Percentiles rank a stretch among this genome's conserved stretches.
Conservation (phyloP, 2,113 vertebrate species). For the Brachyhypopomus occidentalis region DNA sequence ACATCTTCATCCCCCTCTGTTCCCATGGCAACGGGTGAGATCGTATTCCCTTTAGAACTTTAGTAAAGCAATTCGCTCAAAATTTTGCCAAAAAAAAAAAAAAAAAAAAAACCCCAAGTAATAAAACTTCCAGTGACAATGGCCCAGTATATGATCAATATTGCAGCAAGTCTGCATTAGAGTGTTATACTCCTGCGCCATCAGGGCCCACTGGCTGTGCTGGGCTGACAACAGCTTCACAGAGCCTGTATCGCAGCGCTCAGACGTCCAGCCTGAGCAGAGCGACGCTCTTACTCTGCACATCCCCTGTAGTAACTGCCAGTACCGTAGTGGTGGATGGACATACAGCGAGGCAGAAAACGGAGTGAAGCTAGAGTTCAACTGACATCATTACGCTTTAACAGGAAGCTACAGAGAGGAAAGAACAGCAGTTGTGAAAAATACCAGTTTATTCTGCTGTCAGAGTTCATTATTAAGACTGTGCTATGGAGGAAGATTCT, state of each 20-base stretch:
- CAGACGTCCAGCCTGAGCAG: neutral
- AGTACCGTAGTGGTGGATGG: neutral
- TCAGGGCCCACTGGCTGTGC: neutral
- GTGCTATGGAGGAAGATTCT: neutral
- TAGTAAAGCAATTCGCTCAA: slow-evolving; percentile 54
- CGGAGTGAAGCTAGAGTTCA: neutral
- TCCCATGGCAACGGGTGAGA: slow-evolving; percentile 79
- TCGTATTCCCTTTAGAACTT: slow-evolving; percentile 77
- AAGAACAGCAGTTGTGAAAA: neutral
- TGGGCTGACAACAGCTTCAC: neutral
- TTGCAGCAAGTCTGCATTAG: slow-evolving; percentile 62
- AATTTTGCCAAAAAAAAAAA: slow-evolving; percentile 24
- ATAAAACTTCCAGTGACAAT: slow-evolving; percentile 66
- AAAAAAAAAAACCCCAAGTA: neutral
- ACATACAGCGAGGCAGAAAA: neutral
- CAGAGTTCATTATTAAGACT: slow-evolving; percentile 34
- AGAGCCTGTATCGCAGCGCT: neutral
- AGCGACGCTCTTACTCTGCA: slow-evolving; percentile 5
- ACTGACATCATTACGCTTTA: neutral
- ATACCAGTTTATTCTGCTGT: slow-evolving; percentile 32
- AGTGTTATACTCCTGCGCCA: neutral
- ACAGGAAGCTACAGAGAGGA: neutral
- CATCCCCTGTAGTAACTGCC: neutral
- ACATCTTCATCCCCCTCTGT: slow-evolving; percentile 78
- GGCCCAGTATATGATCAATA: slow-evolving; percentile 73